Base-by-base conservation (phyloP, 1,140 invertebrate species). In the Drosophila elegans region DNA sequence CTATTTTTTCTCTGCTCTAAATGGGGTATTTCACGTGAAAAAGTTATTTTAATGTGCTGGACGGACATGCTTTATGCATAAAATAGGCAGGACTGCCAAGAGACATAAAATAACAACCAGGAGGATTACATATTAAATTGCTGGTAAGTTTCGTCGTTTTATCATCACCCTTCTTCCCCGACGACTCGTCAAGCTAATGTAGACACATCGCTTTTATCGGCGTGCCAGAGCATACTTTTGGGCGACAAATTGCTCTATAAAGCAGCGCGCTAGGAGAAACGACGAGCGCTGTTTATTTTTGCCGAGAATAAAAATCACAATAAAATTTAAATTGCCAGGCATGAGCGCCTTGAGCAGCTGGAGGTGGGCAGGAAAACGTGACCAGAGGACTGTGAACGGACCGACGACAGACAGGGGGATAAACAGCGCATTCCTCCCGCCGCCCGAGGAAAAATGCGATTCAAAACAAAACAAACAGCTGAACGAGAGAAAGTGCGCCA, bases 391-490 rank as follows among this genome's bases (percentile, higher is more conserved):
- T 21, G 25, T 46, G 44, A 46, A 39, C 48, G 29, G 29, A 36
- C 63, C 25, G 56, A 64, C 49, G 51, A 41, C 29, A 49, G 64
- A 67, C 60, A 32, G 29, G 29, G 61, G 39, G 61, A 56, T 44
- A 53, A 57, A 59, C 49, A 44, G 57, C 29, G 27, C 39, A 36
- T 53, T 63, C 63, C 63, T 38, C 36, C 44, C 21, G 46, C 27
- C 29, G 55, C 27, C 27, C 49, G 59, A 34, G 63, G 55, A 63
- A 63, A 74, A 82, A 71, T 60, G 76, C 57, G 79, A 76, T 75
- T 86, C 84, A 89, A 86, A 86, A 86, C 83, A 86, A 86, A 83
- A 89, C 72, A 83, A 86, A 89, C 83, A 86, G 83, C 84, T 88
- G 59, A 48, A 42, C 46, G 29, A 42, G 69, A 75, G 75, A 61